Percentiles rank a stretch among this genome's conserved stretches.
These are phyloP conservation scores for Chaenocephalus aceratus DNA, from an alignment of 2,113 vertebrate species.

Conservation along the genomic window DNA sequence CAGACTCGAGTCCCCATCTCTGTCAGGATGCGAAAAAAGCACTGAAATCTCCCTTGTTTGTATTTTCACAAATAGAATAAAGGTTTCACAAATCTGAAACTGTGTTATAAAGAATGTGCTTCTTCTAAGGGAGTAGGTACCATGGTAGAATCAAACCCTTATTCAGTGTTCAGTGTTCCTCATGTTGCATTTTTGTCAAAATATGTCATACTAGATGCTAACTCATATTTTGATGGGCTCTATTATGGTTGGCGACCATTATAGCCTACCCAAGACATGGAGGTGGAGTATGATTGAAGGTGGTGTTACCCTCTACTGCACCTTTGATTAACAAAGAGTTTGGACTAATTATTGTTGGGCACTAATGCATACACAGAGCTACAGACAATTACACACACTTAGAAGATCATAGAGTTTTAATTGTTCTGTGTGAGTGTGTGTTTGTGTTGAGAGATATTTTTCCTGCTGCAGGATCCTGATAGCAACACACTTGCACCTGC, in stretches of 20 bases:
- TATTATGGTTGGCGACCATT: neutral
- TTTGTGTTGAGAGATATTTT: neutral
- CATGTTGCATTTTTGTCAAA: neutral
- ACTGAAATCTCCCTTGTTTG: too few relatives aligned
- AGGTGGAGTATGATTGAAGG: neutral
- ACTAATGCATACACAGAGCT: neutral
- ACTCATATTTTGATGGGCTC: neutral
- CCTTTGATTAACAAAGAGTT: conserved; percentile 1
- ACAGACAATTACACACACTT: conserved; percentile 39
- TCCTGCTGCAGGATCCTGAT: conserved; percentile 16
- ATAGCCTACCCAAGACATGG: neutral
- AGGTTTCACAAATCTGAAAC: too few relatives aligned
- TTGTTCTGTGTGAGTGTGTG: conserved; percentile 33
- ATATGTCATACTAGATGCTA: neutral
- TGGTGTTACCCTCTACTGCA: neutral
- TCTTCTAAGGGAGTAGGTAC: neutral
- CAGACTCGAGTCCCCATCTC: too few relatives aligned
- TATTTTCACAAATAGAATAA: too few relatives aligned
- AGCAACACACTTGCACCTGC: conserved; percentile 30
- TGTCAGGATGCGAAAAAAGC: too few relatives aligned
- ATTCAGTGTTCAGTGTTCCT: neutral
- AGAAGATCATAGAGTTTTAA: conserved; percentile 53
- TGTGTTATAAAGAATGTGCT: neutral
- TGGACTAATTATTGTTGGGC: neutral
- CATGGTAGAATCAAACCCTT: neutral